Base-by-base conservation (phyloP, 2,888 invertebrate genomes). In the Plagodis pulveraria region DNA sequence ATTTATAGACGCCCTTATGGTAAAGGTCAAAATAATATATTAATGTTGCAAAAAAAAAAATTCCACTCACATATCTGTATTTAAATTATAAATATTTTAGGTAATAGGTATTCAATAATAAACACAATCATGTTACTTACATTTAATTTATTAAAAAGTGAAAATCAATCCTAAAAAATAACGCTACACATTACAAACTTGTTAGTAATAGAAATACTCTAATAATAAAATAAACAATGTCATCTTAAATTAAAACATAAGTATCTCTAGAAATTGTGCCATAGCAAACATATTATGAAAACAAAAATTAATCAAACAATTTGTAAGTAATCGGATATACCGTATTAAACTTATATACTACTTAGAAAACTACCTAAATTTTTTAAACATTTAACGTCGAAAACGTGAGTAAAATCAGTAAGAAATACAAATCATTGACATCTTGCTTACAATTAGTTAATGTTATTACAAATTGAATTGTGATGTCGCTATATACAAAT, bases 141-240 rank as follows among this genome's bases (percentile, higher is more conserved):
- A 81, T 82, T 77, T 36, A 85, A 87, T 91, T 91, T 89, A 87
- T 87, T 77, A 83, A 82, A 56, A 89, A 91, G 85, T 84, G 78
- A 84, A 89, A 90, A 89, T 88, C 86, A 89, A 89, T 87, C 83
- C 81, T 86, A 87, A 89, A 83, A 87, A 89, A 84, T 85, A 84
- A 87, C 71, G 70, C 86, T 86, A 87, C 66, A 81, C 80, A 80
- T 82, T 81, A 81, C 76, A 76, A 79, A 81, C 78, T 72, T 80
- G 83, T 91, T 90, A 89, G 86, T 88, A 83, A 79, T 68, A 63
- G 67, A 67, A 70, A 67, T 74, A 72, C 71, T 72, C 2, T 22
- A 22, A 22, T 40, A 36, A 8, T 77, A 68, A 67, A 71, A 63
- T 70, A 81, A 77, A 76, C 76, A 81, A 87, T 86, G 86, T 89